A percentile compares a stretch with the other conserved stretches of the same genome.
Conservation (phyloP, 2,113 vertebrate species). For the Ctenodactylus gundi region DNA sequence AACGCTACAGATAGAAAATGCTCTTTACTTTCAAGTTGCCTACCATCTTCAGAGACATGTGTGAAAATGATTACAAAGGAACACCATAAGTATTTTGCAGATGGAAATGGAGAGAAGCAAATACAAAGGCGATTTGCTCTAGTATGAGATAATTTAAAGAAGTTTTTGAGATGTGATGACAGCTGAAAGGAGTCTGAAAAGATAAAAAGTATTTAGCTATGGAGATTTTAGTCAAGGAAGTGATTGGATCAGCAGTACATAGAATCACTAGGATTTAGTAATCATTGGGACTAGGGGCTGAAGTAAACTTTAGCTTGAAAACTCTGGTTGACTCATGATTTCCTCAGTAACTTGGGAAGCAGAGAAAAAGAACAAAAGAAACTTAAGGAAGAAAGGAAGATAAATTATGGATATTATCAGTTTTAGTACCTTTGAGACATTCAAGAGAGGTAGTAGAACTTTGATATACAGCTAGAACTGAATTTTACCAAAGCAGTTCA, state of each 20-base stretch:
- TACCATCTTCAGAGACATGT: background rate
- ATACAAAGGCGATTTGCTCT: background rate
- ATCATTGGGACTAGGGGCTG: background rate
- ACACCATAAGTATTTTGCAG: background rate
- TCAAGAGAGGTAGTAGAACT: constrained; percentile 12
- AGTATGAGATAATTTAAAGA: background rate
- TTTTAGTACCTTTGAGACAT: constrained; percentile 44
- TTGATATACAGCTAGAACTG: constrained; percentile 57
- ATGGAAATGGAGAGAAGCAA: background rate
- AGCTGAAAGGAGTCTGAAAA: background rate
- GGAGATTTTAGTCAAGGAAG: background rate
- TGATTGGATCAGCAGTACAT: background rate
- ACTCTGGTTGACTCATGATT: background rate
- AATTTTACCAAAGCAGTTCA: constrained; percentile 23
- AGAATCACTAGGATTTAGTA: background rate
- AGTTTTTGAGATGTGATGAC: background rate
- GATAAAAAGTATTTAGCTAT: background rate
- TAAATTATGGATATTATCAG: constrained; percentile 44
- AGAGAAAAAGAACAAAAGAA: background rate
- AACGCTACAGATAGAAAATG: background rate
- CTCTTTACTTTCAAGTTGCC: background rate
- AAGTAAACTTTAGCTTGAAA: constrained; percentile 28
- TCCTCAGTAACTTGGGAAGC: background rate
- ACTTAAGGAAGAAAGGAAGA: constrained; percentile 2
- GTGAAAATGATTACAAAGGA: background rate